phyloP scores from a whole-genome alignment of 2,113 vertebrate genomes.

The Oplegnathus fasciatus region DNA sequence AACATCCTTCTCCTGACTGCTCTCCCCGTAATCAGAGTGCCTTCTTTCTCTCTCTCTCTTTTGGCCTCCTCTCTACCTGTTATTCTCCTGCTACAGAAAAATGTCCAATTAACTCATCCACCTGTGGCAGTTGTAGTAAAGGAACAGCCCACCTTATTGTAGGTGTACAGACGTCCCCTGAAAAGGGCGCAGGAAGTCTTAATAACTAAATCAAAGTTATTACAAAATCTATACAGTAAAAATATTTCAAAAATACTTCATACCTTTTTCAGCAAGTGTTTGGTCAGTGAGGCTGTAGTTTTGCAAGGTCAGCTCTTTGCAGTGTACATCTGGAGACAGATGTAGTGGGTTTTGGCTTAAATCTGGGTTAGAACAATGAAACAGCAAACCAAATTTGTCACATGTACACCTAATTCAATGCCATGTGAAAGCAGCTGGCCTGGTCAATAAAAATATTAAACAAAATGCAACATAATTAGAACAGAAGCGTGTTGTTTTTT shows the following conservation, averaged over 20 bases:
- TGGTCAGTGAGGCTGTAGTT: neutral
- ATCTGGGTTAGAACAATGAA: neutral
- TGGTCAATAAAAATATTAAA: neutral
- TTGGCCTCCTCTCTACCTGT: constrained; percentile 3
- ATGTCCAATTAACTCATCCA: neutral
- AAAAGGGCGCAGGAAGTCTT: neutral
- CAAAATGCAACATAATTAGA: neutral
- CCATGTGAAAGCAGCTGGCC: neutral
- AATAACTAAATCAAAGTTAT: neutral
- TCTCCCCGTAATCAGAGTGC: neutral
- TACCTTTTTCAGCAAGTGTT: neutral
- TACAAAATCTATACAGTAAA: neutral
- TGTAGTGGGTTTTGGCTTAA: neutral
- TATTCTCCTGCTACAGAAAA: neutral
- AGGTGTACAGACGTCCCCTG: neutral
- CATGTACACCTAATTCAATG: neutral
- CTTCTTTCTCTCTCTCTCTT: neutral
- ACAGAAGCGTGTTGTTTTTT: neutral
- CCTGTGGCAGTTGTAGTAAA: neutral
- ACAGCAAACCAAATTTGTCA: neutral
- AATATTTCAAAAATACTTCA: neutral
- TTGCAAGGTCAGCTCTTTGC: neutral
- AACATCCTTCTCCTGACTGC: constrained; percentile 20
- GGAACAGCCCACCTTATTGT: neutral
- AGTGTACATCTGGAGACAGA: neutral